Conservation (phyloP, 2,113 vertebrate genomes). For the Artemisiospiza belli region DNA sequence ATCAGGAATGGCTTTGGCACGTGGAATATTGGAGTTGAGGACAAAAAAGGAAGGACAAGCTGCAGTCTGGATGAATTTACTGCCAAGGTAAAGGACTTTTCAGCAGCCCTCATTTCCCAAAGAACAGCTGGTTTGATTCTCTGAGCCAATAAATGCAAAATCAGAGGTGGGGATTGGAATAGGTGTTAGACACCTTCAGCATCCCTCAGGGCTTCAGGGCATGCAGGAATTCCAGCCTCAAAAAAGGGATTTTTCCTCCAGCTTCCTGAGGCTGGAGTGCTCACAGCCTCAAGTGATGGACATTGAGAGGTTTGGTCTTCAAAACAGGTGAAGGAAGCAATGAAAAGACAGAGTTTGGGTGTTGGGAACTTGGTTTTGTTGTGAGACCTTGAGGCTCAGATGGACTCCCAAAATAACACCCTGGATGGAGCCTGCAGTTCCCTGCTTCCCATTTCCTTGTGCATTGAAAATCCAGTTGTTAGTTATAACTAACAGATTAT, state of each 20-base stretch:
- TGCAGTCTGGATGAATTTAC: slow-evolving; percentile 40
- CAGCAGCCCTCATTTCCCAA: slow-evolving; percentile 7
- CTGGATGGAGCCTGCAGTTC: background rate
- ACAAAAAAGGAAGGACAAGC: slow-evolving; percentile 21
- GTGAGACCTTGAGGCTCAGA: background rate
- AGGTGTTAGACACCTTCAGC: background rate
- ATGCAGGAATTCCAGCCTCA: background rate
- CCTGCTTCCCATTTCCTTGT: background rate
- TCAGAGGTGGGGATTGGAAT: background rate
- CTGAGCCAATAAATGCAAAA: slow-evolving; percentile 35
- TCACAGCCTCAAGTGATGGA: background rate
- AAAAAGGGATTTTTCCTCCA: background rate
- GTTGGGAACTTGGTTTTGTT: background rate
- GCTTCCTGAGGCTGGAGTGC: background rate
- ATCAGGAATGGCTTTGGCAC: slow-evolving; percentile 35
- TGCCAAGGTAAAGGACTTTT: slow-evolving; percentile 38
- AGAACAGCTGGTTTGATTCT: slow-evolving; percentile 61
- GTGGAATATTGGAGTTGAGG: slow-evolving; percentile 9
- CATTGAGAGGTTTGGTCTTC: background rate
- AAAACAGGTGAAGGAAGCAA: background rate
- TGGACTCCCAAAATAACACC: background rate
- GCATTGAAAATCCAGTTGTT: too few relatives aligned
- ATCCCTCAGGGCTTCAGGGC: background rate
- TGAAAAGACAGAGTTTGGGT: background rate
- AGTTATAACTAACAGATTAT: too few relatives aligned